Base-by-base conservation (phyloP, 2,797 vertebrate genomes). In the Enteromius paludinosus region DNA sequence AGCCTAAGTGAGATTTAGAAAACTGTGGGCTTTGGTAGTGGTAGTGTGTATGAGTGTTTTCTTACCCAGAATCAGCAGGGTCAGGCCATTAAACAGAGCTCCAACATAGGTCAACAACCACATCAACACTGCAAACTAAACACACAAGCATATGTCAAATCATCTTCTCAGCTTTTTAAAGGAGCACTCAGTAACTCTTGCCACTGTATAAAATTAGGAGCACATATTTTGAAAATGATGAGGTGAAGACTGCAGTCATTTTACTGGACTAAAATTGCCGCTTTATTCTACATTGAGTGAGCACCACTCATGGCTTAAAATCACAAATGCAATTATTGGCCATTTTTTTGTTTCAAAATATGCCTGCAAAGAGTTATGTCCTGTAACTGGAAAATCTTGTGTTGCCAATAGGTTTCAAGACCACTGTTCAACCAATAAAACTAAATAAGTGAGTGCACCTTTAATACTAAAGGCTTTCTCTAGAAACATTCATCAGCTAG, bases 21-120 rank as follows among this genome's bases (percentile, higher is more conserved):
- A 54, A 8, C 5, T n/a, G n/a, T n/a, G n/a, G n/a, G n/a, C n/a
- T n/a, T 17, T 43, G 2, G n/a, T n/a, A 38, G 38, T 66, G 35
- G 41, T 43, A 47, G 23, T 43, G 25, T 66, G 18, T 59, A 75
- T 77, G 23, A 28, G 5, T 25, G 33, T 30, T 23, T 86, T 81
- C 94, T 97, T 95, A 99, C 98, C 97, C 93, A 99, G 95, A 89
- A 99, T 98, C 90, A 99, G 95, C 90, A 99, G 96, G 83, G 98
- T 99, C 93, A 99, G 95, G 90, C 98, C 98, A 25, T 99, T 99
- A 95, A 99, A 99, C 90, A 99, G 96, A 38, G 98, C 98, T n/a
- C 98, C 98, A 85, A 99, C 97, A 0, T 99, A 98, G 82, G 98
- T 99, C 95, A 99, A 94, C 89, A 99, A 94, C 98, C 98, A 99